These are phyloP conservation scores for Pelusios castaneus DNA, from an alignment of 2,113 vertebrate genomes.

Conservation along the genomic window DNA sequence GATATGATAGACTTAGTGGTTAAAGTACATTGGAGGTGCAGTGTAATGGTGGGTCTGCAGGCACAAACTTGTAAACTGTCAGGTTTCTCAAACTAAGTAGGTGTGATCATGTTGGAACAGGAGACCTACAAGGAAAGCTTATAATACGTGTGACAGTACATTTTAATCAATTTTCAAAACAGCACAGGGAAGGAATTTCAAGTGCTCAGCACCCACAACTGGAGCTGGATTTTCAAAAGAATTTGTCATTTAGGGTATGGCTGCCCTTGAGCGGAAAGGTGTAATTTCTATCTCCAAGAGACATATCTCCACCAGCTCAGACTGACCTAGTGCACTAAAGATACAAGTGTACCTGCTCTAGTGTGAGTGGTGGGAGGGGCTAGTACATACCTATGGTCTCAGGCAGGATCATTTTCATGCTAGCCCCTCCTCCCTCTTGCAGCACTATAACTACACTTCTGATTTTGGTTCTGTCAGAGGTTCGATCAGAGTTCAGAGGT, in stretches of 20 bases:
- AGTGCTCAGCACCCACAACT: background rate
- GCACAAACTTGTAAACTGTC: background rate
- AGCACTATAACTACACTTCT: background rate
- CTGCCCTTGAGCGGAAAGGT: background rate
- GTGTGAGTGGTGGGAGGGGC: background rate
- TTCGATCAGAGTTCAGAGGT: background rate
- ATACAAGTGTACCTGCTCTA: background rate
- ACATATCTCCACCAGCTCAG: background rate
- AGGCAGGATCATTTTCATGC: background rate
- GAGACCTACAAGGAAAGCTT: background rate
- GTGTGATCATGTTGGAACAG: background rate
- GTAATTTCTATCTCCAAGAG: background rate
- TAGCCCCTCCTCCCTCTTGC: background rate
- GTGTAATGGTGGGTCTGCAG: background rate
- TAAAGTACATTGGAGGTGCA: background rate
- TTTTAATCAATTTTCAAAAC: background rate
- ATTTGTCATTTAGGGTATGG: background rate
- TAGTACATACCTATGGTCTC: background rate
- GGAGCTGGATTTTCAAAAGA: background rate
- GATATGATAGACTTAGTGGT: background rate
- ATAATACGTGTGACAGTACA: background rate
- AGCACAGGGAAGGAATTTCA: background rate
- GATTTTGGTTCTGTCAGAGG: background rate
- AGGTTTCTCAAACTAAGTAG: background rate
- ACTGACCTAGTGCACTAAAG: background rate